Conservation (phyloP, 2,113 vertebrate species). For the Entelurus aequoreus region DNA sequence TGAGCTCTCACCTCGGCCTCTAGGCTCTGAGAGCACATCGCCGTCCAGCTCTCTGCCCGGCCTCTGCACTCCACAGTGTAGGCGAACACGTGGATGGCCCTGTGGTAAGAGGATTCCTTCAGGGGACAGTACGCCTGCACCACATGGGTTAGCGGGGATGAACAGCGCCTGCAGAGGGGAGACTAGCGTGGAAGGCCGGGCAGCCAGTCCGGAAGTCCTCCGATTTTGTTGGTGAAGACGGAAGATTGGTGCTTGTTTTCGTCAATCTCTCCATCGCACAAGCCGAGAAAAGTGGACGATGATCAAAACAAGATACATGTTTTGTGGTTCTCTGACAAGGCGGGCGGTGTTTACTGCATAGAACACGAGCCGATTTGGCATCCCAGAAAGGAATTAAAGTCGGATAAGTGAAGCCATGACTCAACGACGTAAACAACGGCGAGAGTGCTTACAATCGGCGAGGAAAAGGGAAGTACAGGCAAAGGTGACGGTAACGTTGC, state of each 20-base stretch:
- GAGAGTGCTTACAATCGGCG: constrained; percentile 6
- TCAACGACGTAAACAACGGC: constrained; percentile 14
- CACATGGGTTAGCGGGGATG: constrained; percentile 29
- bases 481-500: constrained; percentile 22
- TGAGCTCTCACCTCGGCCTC: constrained; percentile 6
- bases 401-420: constrained; percentile 8
- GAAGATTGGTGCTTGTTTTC: constrained; percentile 9
- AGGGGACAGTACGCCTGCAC: constrained; percentile 62
- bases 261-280: constrained; percentile 58
- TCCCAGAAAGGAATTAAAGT: too few species aligned
- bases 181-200: neutral
- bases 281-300: constrained; percentile 45
- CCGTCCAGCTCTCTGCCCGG: constrained; percentile 35
- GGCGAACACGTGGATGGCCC: constrained; percentile 55
- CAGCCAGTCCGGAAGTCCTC: constrained; percentile 48
- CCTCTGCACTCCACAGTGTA: constrained; percentile 40
- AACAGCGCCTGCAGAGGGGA: constrained; percentile 39
- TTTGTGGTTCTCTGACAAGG: too few species aligned
- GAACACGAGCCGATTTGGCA: too few species aligned
- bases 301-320: too few species aligned
- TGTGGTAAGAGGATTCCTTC: constrained; percentile 41
- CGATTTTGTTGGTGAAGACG: constrained; percentile 62
- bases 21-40: constrained; percentile 49
- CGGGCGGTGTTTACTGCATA: too few species aligned
- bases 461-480: constrained; percentile 16